Percentiles rank a stretch among this genome's conserved stretches.
Evolutionary conservation across 2,888 invertebrate genomes (phyloP).

Genomic region (Caenorhabditis zanzibari): DNA sequence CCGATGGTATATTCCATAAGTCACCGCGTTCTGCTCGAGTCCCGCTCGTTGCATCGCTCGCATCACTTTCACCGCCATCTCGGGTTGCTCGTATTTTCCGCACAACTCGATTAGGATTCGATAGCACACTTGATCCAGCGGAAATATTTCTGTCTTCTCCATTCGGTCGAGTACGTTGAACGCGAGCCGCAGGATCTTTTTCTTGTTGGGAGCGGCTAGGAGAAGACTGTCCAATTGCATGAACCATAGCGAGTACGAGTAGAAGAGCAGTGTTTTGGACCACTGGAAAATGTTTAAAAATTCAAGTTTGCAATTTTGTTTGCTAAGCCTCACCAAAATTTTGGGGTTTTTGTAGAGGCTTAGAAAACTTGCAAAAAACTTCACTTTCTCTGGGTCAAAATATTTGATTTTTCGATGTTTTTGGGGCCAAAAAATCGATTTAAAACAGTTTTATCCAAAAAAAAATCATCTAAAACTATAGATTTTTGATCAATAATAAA

Average conservation of each 20-base stretch:
- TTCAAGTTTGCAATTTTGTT: too few species aligned
- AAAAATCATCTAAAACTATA: too few species aligned
- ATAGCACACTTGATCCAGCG: conserved; percentile 89
- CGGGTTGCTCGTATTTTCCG: conserved; percentile 92
- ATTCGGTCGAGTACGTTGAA: conserved; percentile 89
- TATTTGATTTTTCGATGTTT: too few species aligned
- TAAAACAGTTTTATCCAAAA: neutral
- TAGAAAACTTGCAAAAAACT: too few species aligned
- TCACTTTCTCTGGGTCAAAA: too few species aligned
- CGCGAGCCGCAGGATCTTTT: conserved; percentile 87
- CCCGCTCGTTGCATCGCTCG: conserved; percentile 93
- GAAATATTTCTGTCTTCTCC: conserved; percentile 87
- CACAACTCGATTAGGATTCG: conserved; percentile 98
- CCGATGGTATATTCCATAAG: conserved; percentile 92
- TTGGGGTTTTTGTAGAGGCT: neutral
- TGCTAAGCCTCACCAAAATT: too few species aligned
- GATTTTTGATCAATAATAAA: too few species aligned
- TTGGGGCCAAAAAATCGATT: too few species aligned
- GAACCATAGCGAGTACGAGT: conserved; percentile 91
- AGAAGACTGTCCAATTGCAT: conserved; percentile 93
- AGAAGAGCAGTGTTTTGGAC: conserved; percentile 84
- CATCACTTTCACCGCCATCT: conserved; percentile 91
- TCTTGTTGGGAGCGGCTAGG: conserved; percentile 87
- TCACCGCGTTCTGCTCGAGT: conserved; percentile 95
- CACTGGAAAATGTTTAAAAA: conserved; percentile 65